phyloP scores from a whole-genome alignment of 2,888 invertebrate genomes.

The Hyalella azteca region DNA sequence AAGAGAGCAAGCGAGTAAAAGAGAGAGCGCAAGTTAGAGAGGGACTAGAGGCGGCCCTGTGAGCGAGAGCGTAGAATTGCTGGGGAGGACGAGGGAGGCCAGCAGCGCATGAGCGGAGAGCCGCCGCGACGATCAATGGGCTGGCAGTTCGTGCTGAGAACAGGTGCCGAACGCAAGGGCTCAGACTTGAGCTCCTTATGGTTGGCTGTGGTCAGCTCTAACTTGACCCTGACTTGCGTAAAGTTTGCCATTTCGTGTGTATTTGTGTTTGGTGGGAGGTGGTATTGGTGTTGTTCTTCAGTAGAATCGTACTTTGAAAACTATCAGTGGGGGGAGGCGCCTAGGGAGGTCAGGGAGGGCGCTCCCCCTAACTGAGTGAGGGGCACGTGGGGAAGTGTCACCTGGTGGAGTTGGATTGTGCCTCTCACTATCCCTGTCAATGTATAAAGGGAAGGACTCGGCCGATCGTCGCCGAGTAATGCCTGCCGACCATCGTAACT shows the following conservation, averaged over 20 bases:
- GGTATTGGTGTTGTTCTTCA: neutral
- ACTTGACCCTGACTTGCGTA: constrained; percentile 15
- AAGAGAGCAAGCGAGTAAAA: neutral
- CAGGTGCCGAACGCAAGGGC: constrained; percentile 27
- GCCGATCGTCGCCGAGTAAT: constrained; percentile 26
- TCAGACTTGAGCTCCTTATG: constrained; percentile 15
- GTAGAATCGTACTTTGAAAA: neutral
- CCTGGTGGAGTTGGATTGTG: constrained; percentile 23
- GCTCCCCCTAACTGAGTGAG: constrained; percentile 35
- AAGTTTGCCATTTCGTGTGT: neutral
- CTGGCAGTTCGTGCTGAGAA: constrained; percentile 29
- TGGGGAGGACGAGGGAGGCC: neutral
- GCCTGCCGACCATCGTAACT: constrained; percentile 30
- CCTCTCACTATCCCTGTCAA: constrained; percentile 18
- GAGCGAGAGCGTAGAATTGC: too few relatives aligned
- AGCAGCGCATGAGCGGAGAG: constrained; percentile 18
- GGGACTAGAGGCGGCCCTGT: neutral
- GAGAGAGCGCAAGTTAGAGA: neutral
- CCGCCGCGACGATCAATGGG: constrained; percentile 33
- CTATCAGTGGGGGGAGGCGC: constrained; percentile 1
- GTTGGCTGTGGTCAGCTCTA: constrained; percentile 1
- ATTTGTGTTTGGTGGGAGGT: neutral
- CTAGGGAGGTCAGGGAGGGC: neutral
- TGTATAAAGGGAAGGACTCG: constrained; percentile 30
- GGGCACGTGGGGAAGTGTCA: constrained; percentile 30